phyloP scores from a whole-genome alignment of 2,888 invertebrate species.

The Andricus quercusramuli region DNA sequence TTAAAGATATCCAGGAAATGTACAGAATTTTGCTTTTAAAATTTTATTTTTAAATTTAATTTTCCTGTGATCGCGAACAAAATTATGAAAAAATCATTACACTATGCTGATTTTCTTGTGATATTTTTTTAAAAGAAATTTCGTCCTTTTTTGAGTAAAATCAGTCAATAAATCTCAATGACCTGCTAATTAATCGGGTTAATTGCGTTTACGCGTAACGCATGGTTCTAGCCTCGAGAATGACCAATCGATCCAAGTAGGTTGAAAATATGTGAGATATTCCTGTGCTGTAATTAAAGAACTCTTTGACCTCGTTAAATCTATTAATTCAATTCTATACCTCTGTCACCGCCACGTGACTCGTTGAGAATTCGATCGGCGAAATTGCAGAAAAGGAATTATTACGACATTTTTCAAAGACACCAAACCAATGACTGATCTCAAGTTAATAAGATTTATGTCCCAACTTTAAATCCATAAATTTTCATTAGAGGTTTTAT shows the following conservation, averaged over 20 bases:
- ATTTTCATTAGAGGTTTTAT: neutral
- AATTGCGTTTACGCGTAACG: slow-evolving; percentile 53
- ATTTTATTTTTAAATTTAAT: no score
- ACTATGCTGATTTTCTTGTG: no score
- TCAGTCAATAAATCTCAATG: slow-evolving; percentile 47
- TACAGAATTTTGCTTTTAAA: no score
- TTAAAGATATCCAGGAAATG: no score
- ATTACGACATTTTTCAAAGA: slow-evolving; percentile 15
- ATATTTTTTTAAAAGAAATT: no score
- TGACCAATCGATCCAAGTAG: slow-evolving; percentile 21
- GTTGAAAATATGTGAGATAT: slow-evolving; percentile 35
- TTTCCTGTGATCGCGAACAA: no score
- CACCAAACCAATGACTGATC: neutral
- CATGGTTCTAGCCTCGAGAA: neutral
- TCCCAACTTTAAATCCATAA: neutral
- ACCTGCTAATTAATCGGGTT: slow-evolving; percentile 49
- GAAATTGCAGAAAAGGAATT: slow-evolving; percentile 8
- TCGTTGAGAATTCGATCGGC: slow-evolving; percentile 24
- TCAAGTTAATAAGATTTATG: neutral
- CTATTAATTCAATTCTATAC: slow-evolving; percentile 33
- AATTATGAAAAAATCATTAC: no score
- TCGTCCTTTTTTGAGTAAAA: no score
- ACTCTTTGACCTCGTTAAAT: slow-evolving; percentile 41
- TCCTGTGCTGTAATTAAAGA: slow-evolving; percentile 31
- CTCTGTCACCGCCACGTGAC: slow-evolving; percentile 14